Evolutionary conservation across 2,797 vertebrate species (phyloP).

Genomic region (Atherinosoma microstoma): DNA sequence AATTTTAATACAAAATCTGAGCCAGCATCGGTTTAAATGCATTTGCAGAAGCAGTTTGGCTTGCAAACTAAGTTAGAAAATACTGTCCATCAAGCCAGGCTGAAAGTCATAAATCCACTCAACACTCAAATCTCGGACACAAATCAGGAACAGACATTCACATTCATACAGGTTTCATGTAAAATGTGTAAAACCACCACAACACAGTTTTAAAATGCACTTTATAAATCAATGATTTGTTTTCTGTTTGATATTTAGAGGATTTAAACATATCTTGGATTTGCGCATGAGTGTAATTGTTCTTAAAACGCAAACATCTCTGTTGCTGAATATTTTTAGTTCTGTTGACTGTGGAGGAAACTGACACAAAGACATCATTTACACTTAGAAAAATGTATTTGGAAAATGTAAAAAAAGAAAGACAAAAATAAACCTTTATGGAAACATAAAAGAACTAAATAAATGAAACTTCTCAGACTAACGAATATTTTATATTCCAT

Average conservation of each 20-base stretch:
- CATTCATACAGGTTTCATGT: neutral
- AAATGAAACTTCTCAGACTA: neutral
- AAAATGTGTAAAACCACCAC: neutral
- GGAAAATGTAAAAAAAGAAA: neutral
- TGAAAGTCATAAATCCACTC: neutral
- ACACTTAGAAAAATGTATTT: neutral
- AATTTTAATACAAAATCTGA: conserved; percentile 1
- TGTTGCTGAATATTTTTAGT: neutral
- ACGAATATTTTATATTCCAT: neutral
- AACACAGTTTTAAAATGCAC: neutral
- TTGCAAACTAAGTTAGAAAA: neutral
- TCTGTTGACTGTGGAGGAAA: neutral
- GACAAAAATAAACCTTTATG: neutral
- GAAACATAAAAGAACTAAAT: neutral
- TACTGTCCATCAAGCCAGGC: neutral
- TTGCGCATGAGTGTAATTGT: neutral
- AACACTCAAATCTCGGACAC: neutral
- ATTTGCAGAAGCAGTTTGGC: neutral
- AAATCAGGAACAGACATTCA: neutral
- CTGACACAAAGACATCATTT: neutral
- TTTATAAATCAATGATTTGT: neutral
- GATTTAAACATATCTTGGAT: neutral
- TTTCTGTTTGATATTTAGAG: neutral
- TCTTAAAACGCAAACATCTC: neutral
- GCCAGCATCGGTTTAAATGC: neutral